Evolutionary conservation across 2,113 vertebrate genomes (phyloP), one percentile per base, ranked within the genome.

Genomic region (Petaurus breviceps): DNA sequence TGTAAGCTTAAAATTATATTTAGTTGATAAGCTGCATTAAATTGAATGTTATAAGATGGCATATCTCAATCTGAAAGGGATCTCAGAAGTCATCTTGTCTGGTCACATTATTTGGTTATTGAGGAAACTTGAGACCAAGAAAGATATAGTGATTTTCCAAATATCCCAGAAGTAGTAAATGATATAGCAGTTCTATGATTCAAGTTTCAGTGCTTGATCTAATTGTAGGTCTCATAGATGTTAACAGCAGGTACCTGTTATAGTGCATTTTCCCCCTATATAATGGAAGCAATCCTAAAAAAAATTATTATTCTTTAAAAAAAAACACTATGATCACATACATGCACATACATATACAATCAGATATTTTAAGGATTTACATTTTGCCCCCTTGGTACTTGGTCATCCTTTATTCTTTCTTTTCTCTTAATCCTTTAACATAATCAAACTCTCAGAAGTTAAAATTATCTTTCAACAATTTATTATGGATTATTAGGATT

Each of bases 401-500:
- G 96, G 92, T 46, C 96, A 98, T 98, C 96, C 37, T 98, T 97
- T 96, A 97, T 97, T 98, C 94, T 98, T 96, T 97, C 97, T 98
- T 95, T 98, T 96, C 97, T 98, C 97, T 94, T 98, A 98, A 98
- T 99, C 97, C 97, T 92, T 91, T 91, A 98, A 96, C 94, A 97
- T 99, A 98, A 98, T 98, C 97, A 98, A 98, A 93, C 89, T 96
- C 96, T 98, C 95, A 97, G 96, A 98, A 98, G 97, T 98, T 99
- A 98, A 98, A 98, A 98, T 99, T 98, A 98, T 98, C 98, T 98
- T 98, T 99, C 98, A 98, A 97, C 96, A 98, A 98, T 98, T 98
- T 98, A 98, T 98, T 98, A 98, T 98, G 98, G 98, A 98, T 99
- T 99, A 98, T 98, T 98, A 98, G 98, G 98, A 98, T 99, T 99